Evolutionary conservation across 2,888 invertebrate genomes (phyloP).

Genomic region (Pterobdella sp.): DNA sequence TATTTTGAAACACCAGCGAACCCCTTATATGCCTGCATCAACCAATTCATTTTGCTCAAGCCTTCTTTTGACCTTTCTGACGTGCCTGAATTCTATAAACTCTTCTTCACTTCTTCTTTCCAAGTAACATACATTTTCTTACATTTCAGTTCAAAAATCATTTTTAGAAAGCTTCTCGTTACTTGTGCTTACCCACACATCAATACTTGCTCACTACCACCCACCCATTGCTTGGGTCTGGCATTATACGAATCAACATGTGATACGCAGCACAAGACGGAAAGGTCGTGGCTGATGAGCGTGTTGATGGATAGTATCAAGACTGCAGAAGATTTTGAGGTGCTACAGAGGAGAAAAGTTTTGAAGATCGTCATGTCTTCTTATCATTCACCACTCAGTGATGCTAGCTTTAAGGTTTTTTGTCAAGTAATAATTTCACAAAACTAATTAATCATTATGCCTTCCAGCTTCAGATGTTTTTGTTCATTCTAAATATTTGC

Average conservation of each 20-base stretch:
- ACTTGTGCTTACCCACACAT: background rate
- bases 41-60: conserved; percentile 70
- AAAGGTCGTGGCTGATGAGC: conserved; percentile 70
- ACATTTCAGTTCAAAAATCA: background rate
- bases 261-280: conserved; percentile 53
- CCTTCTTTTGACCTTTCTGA: conserved; percentile 66
- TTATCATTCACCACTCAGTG: conserved; percentile 40
- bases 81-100: conserved; percentile 78
- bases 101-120: conserved; percentile 71
- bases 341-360: conserved; percentile 66
- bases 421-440: background rate
- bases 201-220: background rate
- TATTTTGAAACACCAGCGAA: conserved; percentile 54
- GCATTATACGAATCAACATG: background rate
- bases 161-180: background rate
- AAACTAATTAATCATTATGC: background rate
- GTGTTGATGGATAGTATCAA: conserved; percentile 69
- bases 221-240: background rate
- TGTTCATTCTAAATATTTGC: conserved; percentile 58
- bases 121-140: conserved; percentile 41
- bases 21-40: conserved; percentile 69
- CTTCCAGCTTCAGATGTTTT: conserved; percentile 58
- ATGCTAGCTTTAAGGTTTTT: conserved; percentile 33
- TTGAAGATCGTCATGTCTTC: conserved; percentile 69
- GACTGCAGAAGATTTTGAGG: conserved; percentile 65